Conservation (phyloP, 2,113 vertebrate genomes). For the Polyodon spathula region DNA sequence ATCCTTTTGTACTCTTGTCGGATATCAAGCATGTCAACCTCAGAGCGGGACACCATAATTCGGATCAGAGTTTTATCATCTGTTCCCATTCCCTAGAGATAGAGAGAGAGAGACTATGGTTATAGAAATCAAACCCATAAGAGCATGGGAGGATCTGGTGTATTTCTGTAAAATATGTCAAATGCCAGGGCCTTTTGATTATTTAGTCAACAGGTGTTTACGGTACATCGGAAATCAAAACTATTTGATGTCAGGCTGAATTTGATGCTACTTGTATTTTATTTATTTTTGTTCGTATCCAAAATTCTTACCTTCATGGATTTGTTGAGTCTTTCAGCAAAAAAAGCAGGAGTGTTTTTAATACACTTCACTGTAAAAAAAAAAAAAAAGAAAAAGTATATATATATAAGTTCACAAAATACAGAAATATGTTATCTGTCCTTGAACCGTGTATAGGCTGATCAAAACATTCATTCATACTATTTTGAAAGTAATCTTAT, state of each 20-base stretch:
- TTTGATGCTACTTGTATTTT: too few relatives aligned
- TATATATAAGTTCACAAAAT: slow-evolving; percentile 17
- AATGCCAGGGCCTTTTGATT: too few relatives aligned
- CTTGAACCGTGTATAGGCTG: too few relatives aligned
- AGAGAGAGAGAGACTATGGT: neutral
- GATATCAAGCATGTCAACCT: slow-evolving; percentile 86
- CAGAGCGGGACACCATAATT: slow-evolving; percentile 87
- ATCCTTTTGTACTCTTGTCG: slow-evolving; percentile 67
- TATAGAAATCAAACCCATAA: neutral
- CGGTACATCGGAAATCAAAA: too few relatives aligned
- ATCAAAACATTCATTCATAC: too few relatives aligned
- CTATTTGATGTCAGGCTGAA: too few relatives aligned
- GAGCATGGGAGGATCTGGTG: too few relatives aligned
- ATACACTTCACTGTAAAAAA: slow-evolving; percentile 83
- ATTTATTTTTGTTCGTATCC: neutral
- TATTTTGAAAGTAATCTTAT: too few relatives aligned
- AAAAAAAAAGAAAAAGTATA: slow-evolving; percentile 22
- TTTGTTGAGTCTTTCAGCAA: slow-evolving; percentile 83
- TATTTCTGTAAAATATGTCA: too few relatives aligned
- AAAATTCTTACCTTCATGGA: slow-evolving; percentile 73
- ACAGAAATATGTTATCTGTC: slow-evolving; percentile 10
- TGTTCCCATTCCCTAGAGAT: slow-evolving; percentile 77
- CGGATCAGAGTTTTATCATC: slow-evolving; percentile 92
- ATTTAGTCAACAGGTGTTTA: too few relatives aligned
- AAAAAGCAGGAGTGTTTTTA: slow-evolving; percentile 78